Evolutionary conservation across 2,888 invertebrate genomes (phyloP).

Genomic region (Synergus laeviventris): DNA sequence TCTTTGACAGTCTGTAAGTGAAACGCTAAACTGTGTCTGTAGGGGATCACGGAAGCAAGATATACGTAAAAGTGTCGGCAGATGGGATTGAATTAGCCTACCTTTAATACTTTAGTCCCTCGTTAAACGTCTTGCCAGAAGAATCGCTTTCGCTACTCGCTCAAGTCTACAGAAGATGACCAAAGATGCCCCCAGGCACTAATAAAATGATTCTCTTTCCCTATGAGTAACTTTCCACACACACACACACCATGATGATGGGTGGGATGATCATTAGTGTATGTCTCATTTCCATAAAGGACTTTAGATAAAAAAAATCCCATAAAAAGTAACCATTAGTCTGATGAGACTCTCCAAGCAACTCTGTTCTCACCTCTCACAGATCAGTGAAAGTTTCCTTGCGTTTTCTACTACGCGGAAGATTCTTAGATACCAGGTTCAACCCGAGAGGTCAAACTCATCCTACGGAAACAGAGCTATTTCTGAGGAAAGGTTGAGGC

Average conservation of each 20-base stretch:
- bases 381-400: constrained; percentile 50
- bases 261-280: background rate
- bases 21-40: background rate
- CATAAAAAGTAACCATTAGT: background rate
- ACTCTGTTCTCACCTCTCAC: constrained; percentile 7
- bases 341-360: constrained; percentile 9
- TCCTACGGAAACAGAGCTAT: background rate
- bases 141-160: constrained; percentile 62
- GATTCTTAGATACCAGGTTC: constrained; percentile 39
- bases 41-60: constrained; percentile 17
- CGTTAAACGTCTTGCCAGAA: constrained; percentile 48
- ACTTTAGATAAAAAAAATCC: background rate
- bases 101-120: constrained; percentile 38
- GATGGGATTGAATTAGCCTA: constrained; percentile 33
- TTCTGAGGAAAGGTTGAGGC: background rate
- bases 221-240: constrained; percentile 24
- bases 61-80: constrained; percentile 19
- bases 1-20: constrained; percentile 17
- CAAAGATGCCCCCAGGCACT: constrained; percentile 56
- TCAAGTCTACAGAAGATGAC: constrained; percentile 54
- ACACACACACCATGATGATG: background rate
- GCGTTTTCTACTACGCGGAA: constrained; percentile 38
- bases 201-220: constrained; percentile 40
- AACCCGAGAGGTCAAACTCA: constrained; percentile 28
- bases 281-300: background rate